These are phyloP conservation scores for Aleiodes alternator DNA, from an alignment of 2,888 invertebrate genomes.

Conservation along the genomic window DNA sequence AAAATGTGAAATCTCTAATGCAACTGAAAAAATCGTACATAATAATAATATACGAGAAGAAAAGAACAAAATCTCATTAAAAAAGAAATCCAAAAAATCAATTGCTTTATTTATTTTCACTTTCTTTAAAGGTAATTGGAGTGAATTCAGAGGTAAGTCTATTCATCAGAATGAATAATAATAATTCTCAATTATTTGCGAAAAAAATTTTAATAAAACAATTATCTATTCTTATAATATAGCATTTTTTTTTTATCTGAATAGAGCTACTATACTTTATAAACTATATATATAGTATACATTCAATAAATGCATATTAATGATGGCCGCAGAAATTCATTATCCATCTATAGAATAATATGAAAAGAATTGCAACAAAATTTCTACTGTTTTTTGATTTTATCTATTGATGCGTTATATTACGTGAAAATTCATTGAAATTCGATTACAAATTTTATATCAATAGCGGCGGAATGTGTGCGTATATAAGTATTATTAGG, in stretches of 20 bases:
- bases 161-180: no score
- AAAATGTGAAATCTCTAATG: slow-evolving; percentile 31
- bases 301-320: slow-evolving; percentile 13
- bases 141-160: no score
- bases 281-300: not conserved
- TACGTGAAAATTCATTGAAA: not conserved
- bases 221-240: no score
- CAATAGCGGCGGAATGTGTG: not conserved
- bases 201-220: no score
- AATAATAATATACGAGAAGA: slow-evolving; percentile 28
- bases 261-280: not conserved
- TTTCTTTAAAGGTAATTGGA: not conserved
- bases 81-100: slow-evolving; percentile 10
- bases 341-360: not conserved
- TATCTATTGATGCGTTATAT: slow-evolving; percentile 14
- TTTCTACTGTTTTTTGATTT: not conserved
- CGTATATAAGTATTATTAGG: not conserved
- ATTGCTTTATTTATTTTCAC: not conserved
- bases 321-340: not conserved
- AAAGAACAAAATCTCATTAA: slow-evolving; percentile 15
- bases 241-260: no score
- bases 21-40: slow-evolving; percentile 34
- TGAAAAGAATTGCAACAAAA: not conserved
- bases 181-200: no score
- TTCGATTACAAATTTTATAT: not conserved